These are phyloP conservation scores for Cremastinae sp. DNA, from an alignment of 2,888 invertebrate genomes.

Conservation along the genomic window DNA sequence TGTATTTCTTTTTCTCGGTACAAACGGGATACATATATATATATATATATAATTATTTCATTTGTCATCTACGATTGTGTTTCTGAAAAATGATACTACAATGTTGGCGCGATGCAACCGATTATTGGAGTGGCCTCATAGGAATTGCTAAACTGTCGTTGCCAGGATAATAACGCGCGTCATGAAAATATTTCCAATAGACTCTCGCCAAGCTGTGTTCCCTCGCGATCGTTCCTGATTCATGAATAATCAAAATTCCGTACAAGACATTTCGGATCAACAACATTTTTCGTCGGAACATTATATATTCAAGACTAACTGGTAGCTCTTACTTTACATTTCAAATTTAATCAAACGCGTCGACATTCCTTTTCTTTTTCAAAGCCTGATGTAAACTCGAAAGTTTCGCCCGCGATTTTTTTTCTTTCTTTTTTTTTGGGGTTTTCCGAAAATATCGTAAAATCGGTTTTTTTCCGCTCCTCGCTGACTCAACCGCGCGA, in stretches of 20 bases:
- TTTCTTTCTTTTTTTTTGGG: too few relatives aligned
- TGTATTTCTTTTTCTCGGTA: constrained; percentile 10
- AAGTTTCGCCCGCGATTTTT: too few relatives aligned
- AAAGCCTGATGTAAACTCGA: too few relatives aligned
- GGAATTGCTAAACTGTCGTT: constrained; percentile 45
- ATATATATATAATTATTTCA: neutral
- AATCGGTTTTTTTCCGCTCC: too few relatives aligned
- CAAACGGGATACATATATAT: constrained; percentile 13
- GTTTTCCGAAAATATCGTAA: too few relatives aligned
- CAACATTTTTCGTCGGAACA: constrained; percentile 32
- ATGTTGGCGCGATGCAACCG: neutral
- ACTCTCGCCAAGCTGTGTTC: neutral
- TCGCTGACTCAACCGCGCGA: too few relatives aligned
- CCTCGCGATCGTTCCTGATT: constrained; percentile 6
- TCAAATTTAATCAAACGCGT: constrained; percentile 1
- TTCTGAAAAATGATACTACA: constrained; percentile 8
- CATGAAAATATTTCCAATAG: constrained; percentile 20
- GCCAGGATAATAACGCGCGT: constrained; percentile 11
- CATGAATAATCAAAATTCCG: constrained; percentile 43
- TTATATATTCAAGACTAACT: constrained; percentile 16
- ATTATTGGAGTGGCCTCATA: constrained; percentile 15
- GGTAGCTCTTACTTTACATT: constrained; percentile 20
- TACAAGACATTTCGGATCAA: constrained; percentile 7
- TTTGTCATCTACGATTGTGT: constrained; percentile 7
- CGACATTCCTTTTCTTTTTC: neutral